phyloP scores from a whole-genome alignment of 2,113 vertebrate species.

The Dolichotis patagonum region DNA sequence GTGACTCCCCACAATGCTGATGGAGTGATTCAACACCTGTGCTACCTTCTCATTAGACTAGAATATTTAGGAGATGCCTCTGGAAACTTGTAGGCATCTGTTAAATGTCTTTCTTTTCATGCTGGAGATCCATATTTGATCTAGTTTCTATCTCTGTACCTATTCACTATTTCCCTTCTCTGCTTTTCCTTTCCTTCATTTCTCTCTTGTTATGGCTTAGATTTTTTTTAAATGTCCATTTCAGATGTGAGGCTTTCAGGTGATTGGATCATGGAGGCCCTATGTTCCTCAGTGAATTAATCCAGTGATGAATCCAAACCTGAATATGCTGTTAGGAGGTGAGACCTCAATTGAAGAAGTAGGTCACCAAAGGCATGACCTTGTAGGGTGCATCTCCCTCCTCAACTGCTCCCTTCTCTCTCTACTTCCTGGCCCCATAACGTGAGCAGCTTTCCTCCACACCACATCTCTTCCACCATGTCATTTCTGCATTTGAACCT shows the following conservation, averaged over 20 bases:
- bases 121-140: not conserved
- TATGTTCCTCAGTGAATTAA: not conserved
- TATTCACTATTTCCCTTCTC: not conserved
- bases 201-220: not conserved
- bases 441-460: not conserved
- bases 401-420: not conserved
- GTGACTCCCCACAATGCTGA: not conserved
- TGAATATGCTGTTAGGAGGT: not conserved
- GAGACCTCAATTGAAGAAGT: not conserved
- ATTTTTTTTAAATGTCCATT: not conserved
- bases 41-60: not conserved
- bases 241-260: not conserved
- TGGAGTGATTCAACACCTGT: not conserved
- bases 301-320: not conserved
- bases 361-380: not conserved
- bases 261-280: not conserved
- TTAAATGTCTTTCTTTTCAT: not conserved
- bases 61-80: not conserved
- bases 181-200: no score
- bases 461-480: not conserved
- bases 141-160: not conserved
- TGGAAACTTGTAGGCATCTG: not conserved
- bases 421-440: not conserved
- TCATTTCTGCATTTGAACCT: not conserved
- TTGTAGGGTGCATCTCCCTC: rapidly evolving